Base-by-base conservation (phyloP, 2,888 invertebrate genomes). In the Eristalis tenax region DNA sequence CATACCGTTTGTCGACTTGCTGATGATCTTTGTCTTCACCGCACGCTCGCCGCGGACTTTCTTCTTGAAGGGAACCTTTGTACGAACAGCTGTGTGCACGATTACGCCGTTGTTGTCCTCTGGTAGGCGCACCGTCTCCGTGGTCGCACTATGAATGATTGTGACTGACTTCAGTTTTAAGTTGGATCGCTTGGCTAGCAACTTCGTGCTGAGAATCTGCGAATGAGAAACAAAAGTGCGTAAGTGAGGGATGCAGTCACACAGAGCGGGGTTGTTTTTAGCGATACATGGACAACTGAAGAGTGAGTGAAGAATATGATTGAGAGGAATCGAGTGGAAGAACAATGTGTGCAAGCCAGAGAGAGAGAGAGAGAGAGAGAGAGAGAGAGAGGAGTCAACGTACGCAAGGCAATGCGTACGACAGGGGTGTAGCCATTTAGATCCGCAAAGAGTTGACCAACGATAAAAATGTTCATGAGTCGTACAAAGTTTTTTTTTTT, bases 131-230 rank as follows among this genome's bases (percentile, higher is more conserved):
- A 97, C 97, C 88, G 97, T 97, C 94, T 97, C 97, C 83, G 97
- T 97, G 81, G 97, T 96, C 89, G 97, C 97, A 92, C 97, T 97
- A 94, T 97, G 97, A 91, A 97, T 97, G 92, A 97, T 97, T 90
- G 97, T 97, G 90, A 97, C 96, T 23, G 97, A 96, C 93, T 97
- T 97, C 90, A 97, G 94, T 93, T 97, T 97, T 92, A 96, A 95
- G 93, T 96, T 96, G 88, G 96, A 95, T 89, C 95, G 95, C 90
- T 97, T 97, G 91, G 97, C 96, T 91, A 97, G 94, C 91, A 97
- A 94, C 90, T 96, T 96, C 90, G 96, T 96, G 94, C 97, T 97
- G 91, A 96, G 94, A 91, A 97, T 95, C 97, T 97, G 93, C 35
- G 91, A 91, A 87, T 84, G 82, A 93, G 40, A 91, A 90, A 26